These are phyloP conservation scores for Tachystola acroxantha DNA, from an alignment of 2,888 invertebrate species.

Conservation along the genomic window DNA sequence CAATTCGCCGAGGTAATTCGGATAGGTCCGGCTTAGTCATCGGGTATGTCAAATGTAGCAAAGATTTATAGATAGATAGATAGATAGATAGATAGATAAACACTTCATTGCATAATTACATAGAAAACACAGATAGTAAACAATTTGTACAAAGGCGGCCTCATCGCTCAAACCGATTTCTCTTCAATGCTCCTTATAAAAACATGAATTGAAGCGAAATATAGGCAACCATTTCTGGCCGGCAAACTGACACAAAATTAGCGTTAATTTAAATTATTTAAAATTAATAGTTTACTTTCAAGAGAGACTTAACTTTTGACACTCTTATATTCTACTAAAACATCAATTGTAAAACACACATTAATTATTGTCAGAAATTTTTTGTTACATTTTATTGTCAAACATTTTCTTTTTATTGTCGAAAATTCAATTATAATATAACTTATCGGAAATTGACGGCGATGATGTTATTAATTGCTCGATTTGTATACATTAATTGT, in stretches of 20 bases:
- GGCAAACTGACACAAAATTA: not conserved
- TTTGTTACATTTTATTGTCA: constrained; percentile 13
- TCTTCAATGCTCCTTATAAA: too few species aligned
- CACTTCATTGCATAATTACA: too few species aligned
- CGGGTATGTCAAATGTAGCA: too few species aligned
- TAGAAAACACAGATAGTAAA: too few species aligned
- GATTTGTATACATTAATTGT: constrained; percentile 44
- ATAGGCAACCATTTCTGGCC: not conserved
- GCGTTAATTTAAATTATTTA: not conserved
- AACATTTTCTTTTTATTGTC: constrained; percentile 16
- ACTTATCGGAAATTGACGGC: constrained; percentile 60
- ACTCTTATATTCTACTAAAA: constrained; percentile 44
- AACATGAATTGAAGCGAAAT: constrained; percentile 13
- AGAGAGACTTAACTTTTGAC: constrained; percentile 7
- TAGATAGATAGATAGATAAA: too few species aligned
- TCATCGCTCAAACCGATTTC: too few species aligned
- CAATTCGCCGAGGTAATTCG: constrained; percentile 35
- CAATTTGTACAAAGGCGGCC: too few species aligned
- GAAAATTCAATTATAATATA: constrained; percentile 10
- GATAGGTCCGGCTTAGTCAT: constrained; percentile 50
- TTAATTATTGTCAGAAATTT: constrained; percentile 47
- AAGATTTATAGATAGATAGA: too few species aligned
- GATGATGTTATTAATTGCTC: constrained; percentile 55
- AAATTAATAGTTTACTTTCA: not conserved
- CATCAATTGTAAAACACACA: constrained; percentile 50